These are phyloP conservation scores for Synanthedon andrenaeformis DNA, from an alignment of 2,888 invertebrate genomes.

Conservation along the genomic window DNA sequence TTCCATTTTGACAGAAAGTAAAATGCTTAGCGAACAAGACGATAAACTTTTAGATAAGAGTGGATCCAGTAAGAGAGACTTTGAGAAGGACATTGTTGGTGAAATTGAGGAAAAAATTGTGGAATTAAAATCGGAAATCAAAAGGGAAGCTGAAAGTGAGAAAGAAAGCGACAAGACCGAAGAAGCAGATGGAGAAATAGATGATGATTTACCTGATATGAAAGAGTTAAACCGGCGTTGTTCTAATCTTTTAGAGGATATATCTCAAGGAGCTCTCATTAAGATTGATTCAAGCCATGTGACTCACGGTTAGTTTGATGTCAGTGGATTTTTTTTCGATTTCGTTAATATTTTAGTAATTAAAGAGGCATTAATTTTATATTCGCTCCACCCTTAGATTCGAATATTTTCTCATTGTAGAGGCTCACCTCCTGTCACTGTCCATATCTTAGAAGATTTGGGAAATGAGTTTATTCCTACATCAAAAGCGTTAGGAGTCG, in stretches of 20 bases:
- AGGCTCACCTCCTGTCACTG: too few species aligned
- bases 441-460: too few species aligned
- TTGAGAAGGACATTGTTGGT: slow-evolving; percentile 34
- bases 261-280: slow-evolving; percentile 62
- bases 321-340: background rate
- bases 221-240: slow-evolving; percentile 61
- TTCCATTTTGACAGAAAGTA: slow-evolving; percentile 54
- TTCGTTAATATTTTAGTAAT: background rate
- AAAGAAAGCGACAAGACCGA: background rate
- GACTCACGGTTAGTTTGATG: slow-evolving; percentile 43
- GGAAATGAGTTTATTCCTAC: too few species aligned
- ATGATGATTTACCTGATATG: slow-evolving; percentile 52
- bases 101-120: slow-evolving; percentile 38
- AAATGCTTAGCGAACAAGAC: slow-evolving; percentile 47
- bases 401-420: too few species aligned
- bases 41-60: slow-evolving; percentile 38
- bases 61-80: slow-evolving; percentile 32
- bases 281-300: slow-evolving; percentile 62
- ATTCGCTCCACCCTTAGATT: too few species aligned
- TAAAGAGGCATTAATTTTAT: too few species aligned
- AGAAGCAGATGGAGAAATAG: slow-evolving; percentile 11
- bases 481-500: too few species aligned
- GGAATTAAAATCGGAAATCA: slow-evolving; percentile 33
- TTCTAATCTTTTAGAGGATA: slow-evolving; percentile 62
- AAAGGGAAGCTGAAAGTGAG: slow-evolving; percentile 28